phyloP scores from a whole-genome alignment of 2,888 invertebrate species.

The Sussaba pulchella region DNA sequence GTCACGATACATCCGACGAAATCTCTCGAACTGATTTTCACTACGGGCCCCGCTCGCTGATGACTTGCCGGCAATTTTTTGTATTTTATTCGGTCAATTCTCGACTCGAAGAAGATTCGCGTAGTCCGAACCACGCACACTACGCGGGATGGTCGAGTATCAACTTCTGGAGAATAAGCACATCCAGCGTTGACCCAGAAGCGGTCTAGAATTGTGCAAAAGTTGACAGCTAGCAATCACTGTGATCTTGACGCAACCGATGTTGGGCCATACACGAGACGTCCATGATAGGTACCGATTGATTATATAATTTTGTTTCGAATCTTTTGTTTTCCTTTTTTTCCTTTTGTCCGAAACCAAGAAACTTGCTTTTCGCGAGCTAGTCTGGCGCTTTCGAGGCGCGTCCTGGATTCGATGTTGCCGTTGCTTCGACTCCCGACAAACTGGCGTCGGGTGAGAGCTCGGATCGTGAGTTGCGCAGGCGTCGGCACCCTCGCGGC shows the following conservation, averaged over 20 bases:
- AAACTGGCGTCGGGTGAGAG: constrained; percentile 81
- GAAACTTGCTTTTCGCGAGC: constrained; percentile 46
- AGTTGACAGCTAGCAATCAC: constrained; percentile 19
- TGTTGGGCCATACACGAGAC: not conserved
- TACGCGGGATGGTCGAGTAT: constrained; percentile 11
- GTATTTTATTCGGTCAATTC: not conserved
- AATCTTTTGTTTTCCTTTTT: not conserved
- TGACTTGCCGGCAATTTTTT: not conserved
- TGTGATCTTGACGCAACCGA: not conserved
- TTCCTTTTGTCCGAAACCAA: constrained; percentile 5
- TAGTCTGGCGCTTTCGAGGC: constrained; percentile 61
- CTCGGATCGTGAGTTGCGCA: constrained; percentile 77
- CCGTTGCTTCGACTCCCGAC: constrained; percentile 82
- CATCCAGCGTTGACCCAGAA: constrained; percentile 15
- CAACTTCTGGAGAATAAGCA: constrained; percentile 4
- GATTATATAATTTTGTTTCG: not conserved
- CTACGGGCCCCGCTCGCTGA: not conserved
- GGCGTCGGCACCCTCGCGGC: constrained; percentile 71
- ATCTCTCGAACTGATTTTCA: not conserved
- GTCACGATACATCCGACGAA: not conserved
- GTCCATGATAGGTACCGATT: not conserved
- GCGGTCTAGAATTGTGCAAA: constrained; percentile 1
- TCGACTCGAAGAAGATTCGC: not conserved
- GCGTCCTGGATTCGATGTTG: constrained; percentile 75
- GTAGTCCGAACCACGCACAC: constrained; percentile 2